Evolutionary conservation across 2,113 vertebrate genomes (phyloP).

Genomic region (Chloropsis hardwickii): DNA sequence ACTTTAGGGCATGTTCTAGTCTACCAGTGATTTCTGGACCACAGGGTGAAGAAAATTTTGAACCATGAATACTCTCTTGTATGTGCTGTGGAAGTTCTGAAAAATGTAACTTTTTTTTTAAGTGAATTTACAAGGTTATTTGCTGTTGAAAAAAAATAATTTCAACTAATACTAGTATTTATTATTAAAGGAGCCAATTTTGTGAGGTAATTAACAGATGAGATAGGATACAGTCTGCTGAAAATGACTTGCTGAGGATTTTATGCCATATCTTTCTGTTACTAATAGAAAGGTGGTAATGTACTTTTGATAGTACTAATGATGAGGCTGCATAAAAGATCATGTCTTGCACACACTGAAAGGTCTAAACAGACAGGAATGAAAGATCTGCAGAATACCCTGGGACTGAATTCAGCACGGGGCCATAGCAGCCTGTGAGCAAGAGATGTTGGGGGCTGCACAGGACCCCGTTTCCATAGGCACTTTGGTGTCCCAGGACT

Average conservation of each 20-base stretch:
- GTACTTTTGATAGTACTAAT: background rate
- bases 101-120: background rate
- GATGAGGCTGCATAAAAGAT: background rate
- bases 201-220: background rate
- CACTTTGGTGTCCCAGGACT: accelerated
- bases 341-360: background rate
- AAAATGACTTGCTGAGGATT: background rate
- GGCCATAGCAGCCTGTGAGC: background rate
- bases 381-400: background rate
- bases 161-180: background rate
- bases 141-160: background rate
- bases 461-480: background rate
- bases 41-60: background rate
- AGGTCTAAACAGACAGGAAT: background rate
- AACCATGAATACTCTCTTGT: background rate
- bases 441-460: accelerated
- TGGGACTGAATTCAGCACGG: background rate
- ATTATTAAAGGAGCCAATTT: background rate
- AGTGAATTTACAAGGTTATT: background rate
- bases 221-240: background rate
- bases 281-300: background rate
- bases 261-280: background rate
- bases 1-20: background rate
- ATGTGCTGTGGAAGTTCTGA: background rate
- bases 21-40: background rate